A percentile compares a stretch with the other conserved stretches of the same genome.
These are phyloP conservation scores for Kradibia gibbosae DNA, from an alignment of 1,140 invertebrate genomes.

Conservation along the genomic window DNA sequence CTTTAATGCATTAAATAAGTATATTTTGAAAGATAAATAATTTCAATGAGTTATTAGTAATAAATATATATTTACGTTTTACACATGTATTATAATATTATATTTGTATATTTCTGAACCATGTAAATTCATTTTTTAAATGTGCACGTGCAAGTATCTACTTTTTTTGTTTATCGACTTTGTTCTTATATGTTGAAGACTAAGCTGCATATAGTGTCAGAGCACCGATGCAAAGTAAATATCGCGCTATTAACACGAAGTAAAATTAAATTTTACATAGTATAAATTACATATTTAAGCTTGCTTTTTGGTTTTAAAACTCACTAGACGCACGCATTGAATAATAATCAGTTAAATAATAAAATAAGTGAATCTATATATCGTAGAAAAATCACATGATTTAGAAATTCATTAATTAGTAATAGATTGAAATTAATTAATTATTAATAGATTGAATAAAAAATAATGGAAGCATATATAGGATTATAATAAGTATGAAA, in stretches of 20 bases:
- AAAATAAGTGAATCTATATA: neutral
- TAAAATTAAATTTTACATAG: slow-evolving; percentile 33
- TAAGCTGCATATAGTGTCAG: slow-evolving; percentile 46
- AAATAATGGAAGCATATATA: neutral
- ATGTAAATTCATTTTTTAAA: slow-evolving; percentile 47
- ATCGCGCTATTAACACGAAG: slow-evolving; percentile 36
- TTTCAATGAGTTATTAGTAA: slow-evolving; percentile 42
- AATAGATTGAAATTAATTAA: too few species aligned
- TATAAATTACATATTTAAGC: slow-evolving; percentile 30
- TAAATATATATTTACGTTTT: slow-evolving; percentile 22
- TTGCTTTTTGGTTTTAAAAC: slow-evolving; percentile 50
- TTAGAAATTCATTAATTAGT: slow-evolving; percentile 39
- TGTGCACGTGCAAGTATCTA: slow-evolving; percentile 54
- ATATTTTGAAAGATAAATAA: slow-evolving; percentile 39
- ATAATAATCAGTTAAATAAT: slow-evolving; percentile 40
- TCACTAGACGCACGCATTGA: slow-evolving; percentile 48
- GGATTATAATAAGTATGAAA: slow-evolving; percentile 51
- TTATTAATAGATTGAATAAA: neutral
- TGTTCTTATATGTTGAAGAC: slow-evolving; percentile 57
- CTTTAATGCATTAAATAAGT: slow-evolving; percentile 33
- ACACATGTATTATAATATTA: slow-evolving; percentile 12
- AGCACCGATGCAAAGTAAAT: slow-evolving; percentile 45
- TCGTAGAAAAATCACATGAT: slow-evolving; percentile 43
- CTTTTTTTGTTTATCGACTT: slow-evolving; percentile 56
- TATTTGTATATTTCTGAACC: slow-evolving; percentile 34